A percentile compares a stretch with the other conserved stretches of the same genome.
These are phyloP conservation scores for Myrmophylax atrothorax DNA, from an alignment of 2,113 vertebrate genomes.

Conservation along the genomic window DNA sequence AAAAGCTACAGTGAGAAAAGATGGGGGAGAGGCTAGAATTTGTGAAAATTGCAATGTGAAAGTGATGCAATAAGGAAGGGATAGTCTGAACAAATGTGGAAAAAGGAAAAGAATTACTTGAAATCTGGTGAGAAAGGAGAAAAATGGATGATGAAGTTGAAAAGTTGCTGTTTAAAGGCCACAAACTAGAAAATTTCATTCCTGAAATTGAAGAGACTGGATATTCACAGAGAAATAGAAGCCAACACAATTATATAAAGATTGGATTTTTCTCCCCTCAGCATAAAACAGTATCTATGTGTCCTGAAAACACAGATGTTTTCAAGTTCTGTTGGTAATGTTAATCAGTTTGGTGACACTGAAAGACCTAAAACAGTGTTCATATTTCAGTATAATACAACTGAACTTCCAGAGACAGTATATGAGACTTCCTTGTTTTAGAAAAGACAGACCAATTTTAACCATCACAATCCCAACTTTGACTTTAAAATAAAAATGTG, in stretches of 20 bases:
- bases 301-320: background rate
- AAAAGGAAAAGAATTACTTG: background rate
- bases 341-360: background rate
- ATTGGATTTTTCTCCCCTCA: background rate
- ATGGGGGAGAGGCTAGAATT: background rate
- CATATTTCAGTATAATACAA: background rate
- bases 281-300: background rate
- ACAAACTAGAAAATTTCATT: background rate
- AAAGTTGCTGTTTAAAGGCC: background rate
- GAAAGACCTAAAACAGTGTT: background rate
- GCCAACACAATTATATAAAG: background rate
- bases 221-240: background rate
- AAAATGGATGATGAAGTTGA: background rate
- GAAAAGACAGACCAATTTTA: background rate
- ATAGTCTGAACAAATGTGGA: background rate
- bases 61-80: background rate
- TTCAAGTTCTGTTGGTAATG: background rate
- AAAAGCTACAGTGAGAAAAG: background rate
- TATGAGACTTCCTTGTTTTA: background rate
- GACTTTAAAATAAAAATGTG: background rate
- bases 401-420: background rate
- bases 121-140: background rate
- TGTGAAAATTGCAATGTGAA: background rate
- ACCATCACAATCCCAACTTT: background rate
- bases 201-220: background rate